phyloP scores from a whole-genome alignment of 1,140 invertebrate species.

The Neomicropteryx cornuta region DNA sequence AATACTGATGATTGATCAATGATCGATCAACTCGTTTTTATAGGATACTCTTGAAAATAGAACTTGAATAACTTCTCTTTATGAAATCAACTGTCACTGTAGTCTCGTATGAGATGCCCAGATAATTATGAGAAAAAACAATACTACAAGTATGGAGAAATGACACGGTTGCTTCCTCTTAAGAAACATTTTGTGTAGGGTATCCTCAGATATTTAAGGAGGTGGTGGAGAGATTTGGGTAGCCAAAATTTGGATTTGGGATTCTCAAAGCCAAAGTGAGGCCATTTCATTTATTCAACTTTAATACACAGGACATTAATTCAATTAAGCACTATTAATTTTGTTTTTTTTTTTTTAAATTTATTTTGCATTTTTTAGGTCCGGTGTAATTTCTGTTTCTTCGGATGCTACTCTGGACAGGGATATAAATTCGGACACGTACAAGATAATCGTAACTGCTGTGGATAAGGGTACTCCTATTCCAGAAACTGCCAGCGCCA shows the following conservation, averaged over 20 bases:
- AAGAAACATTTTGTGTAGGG: too few species aligned
- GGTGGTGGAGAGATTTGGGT: too few species aligned
- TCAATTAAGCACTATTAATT: neutral
- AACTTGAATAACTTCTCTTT: neutral
- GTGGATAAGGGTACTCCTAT: constrained; percentile 62
- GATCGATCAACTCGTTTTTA: neutral
- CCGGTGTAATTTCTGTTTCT: constrained; percentile 62
- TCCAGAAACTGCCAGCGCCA: constrained; percentile 64
- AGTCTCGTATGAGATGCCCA: too few species aligned
- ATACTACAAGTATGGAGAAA: too few species aligned
- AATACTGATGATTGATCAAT: constrained; percentile 2
- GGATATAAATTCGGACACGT: constrained; percentile 51
- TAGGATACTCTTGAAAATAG: neutral
- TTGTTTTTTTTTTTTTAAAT: constrained; percentile 5
- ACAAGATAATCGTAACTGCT: constrained; percentile 60
- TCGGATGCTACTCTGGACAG: constrained; percentile 61
- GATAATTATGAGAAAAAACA: too few species aligned
- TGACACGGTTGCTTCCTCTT: too few species aligned
- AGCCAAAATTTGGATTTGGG: too few species aligned
- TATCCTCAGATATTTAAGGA: too few species aligned
- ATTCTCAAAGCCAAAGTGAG: too few species aligned
- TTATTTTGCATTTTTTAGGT: constrained; percentile 36
- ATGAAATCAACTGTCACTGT: too few species aligned
- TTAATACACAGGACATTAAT: neutral
- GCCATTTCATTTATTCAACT: too few species aligned